Conservation (phyloP, 1,140 invertebrate species). For the Brachionus angularis region DNA sequence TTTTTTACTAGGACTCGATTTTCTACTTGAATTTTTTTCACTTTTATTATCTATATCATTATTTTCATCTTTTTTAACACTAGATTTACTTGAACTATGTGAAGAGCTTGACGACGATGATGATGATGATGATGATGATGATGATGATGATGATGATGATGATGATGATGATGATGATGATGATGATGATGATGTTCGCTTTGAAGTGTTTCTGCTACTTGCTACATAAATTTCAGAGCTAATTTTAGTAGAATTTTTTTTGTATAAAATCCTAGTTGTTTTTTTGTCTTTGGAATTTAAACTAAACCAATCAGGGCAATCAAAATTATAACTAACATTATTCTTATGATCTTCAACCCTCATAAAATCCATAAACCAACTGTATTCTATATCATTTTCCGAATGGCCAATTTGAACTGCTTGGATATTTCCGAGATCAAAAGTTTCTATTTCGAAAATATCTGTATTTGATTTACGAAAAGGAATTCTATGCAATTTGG, state of each 20-base stretch:
- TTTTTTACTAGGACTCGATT: neutral
- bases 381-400: constrained; percentile 33
- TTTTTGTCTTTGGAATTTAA: neutral
- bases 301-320: constrained; percentile 27
- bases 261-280: constrained; percentile 13
- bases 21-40: no score
- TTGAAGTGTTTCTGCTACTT: neutral
- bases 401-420: constrained; percentile 39
- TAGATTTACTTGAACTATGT: neutral
- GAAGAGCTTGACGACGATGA: constrained; percentile 9
- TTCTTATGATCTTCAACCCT: constrained; percentile 32
- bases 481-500: constrained; percentile 7
- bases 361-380: constrained; percentile 42
- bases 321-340: constrained; percentile 38
- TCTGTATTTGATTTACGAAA: constrained; percentile 5
- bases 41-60: no score
- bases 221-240: constrained; percentile 8
- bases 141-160: no score
- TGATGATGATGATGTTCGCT: neutral
- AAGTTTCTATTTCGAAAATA: constrained; percentile 41
- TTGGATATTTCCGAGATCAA: constrained; percentile 14
- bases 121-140: constrained; percentile 6
- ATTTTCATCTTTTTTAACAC: neutral
- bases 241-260: constrained; percentile 34
- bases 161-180: constrained; percentile 21